These are phyloP conservation scores for Conus betulinus DNA, from an alignment of 1,140 invertebrate species.

Conservation along the genomic window DNA sequence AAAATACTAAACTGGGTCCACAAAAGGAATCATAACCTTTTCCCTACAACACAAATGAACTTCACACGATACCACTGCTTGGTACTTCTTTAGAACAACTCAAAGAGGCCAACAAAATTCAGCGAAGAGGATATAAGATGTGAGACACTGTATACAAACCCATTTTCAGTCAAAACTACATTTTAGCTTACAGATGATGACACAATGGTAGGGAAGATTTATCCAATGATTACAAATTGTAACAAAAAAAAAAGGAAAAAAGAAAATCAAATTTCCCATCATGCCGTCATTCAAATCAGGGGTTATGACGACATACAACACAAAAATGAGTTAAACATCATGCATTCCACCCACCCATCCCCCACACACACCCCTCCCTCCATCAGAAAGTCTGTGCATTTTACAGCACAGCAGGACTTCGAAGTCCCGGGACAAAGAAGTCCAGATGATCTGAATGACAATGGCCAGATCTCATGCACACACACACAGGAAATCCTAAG, in stretches of 20 bases:
- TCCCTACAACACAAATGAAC: too few relatives aligned
- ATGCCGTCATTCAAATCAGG: neutral
- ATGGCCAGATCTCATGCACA: neutral
- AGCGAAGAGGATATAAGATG: neutral
- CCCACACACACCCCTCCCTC: neutral
- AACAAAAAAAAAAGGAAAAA: neutral
- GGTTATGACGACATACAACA: neutral
- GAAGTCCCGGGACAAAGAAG: neutral
- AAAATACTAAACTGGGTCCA: too few relatives aligned
- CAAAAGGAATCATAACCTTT: too few relatives aligned
- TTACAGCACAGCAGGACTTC: neutral
- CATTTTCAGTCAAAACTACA: conserved; percentile 1
- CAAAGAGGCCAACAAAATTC: neutral
- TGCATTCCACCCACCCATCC: neutral
- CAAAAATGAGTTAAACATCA: neutral
- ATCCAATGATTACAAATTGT: neutral
- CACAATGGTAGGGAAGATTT: neutral
- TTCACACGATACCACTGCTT: neutral
- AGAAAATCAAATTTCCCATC: neutral
- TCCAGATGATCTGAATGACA: neutral
- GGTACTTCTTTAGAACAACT: neutral
- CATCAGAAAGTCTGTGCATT: neutral
- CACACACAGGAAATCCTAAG: conserved; percentile 2
- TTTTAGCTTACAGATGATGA: neutral
- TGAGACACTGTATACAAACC: neutral